These are phyloP conservation scores for Anguilla obscura DNA, from an alignment of 2,797 vertebrate species.

Conservation along the genomic window DNA sequence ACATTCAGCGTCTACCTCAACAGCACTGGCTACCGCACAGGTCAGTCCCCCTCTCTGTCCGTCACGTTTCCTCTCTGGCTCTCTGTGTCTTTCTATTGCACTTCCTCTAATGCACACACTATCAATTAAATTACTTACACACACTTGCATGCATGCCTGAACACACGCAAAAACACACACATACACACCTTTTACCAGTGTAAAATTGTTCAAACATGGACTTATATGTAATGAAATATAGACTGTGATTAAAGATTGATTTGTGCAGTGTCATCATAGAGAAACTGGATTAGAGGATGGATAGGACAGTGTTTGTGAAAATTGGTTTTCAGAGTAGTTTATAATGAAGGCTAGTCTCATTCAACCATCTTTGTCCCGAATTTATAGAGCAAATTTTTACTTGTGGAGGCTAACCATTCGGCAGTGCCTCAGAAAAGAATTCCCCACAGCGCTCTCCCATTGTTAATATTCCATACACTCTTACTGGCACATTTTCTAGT, in stretches of 20 bases:
- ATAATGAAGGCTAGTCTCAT: slow-evolving; percentile 1
- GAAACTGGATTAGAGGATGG: background rate
- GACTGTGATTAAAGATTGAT: background rate
- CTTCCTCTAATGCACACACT: background rate
- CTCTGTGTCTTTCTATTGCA: background rate
- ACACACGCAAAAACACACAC: background rate
- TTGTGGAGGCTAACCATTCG: background rate
- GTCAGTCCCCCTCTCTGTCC: slow-evolving; percentile 57
- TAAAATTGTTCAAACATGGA: background rate
- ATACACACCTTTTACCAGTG: background rate
- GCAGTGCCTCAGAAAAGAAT: background rate
- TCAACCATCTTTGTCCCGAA: background rate
- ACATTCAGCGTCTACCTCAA: slow-evolving; percentile 93
- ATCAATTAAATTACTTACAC: background rate
- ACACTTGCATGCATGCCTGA: slow-evolving; percentile 11
- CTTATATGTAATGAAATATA: background rate
- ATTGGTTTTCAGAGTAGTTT: background rate
- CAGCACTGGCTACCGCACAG: slow-evolving; percentile 92
- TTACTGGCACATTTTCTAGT: slow-evolving; percentile 2
- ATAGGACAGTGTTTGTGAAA: background rate
- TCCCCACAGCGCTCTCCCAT: background rate
- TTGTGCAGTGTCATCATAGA: background rate
- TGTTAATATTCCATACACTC: slow-evolving; percentile 14
- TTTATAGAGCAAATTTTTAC: background rate
- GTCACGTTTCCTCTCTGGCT: background rate